Evolutionary conservation across 2,797 vertebrate genomes (phyloP), one percentile per base, ranked within the genome.

Genomic region (Sciurus vulgaris): DNA sequence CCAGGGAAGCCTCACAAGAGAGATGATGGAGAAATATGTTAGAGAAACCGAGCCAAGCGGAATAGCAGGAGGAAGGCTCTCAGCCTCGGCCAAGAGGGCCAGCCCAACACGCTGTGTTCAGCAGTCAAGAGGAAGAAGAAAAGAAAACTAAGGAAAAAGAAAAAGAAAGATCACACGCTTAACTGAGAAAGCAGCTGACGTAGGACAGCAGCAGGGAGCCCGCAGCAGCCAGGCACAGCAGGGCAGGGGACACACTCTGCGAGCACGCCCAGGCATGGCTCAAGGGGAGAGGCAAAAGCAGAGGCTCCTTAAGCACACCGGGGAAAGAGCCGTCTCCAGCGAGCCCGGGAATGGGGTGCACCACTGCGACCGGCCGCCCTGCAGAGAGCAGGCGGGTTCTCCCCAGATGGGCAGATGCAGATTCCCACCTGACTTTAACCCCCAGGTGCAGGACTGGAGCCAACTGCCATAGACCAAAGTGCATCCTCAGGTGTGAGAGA

Each of bases 171-270:
- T 41, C 5, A 5, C 18, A n/a, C 3, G 24, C 56, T 26, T 24
- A 26, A 59, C 5, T 22, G 33, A 28, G 67, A 77, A 59, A 67
- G 63, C 63, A 65, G 63, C 72, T 14, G 30, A 54, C 5, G 3
- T 26, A 76, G 15, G 8, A 59, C 3, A 14, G 24, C 11, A 4
- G 59, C 30, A 22, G 28, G 35, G 38, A 33, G 38, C 28, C 12
- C 15, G 9, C 1, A 2, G 15, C 70, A 24, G 33, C 22, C 38
- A 11, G 13, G 22, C 11, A 0, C 38, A 2, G 0, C 0, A 1
- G 3, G 47, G 28, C 13, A 35, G 47, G 41, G 59, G n/a, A 44
- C 24, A 30, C 6, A 41, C 35, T 28, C 20, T 5, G 1, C 0
- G 12, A 26, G 14, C 15, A 7, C 13, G 14, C 30, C 10, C 20